These are phyloP conservation scores for Drosophila nasuta DNA, from an alignment of 1,140 invertebrate genomes.

Conservation along the genomic window DNA sequence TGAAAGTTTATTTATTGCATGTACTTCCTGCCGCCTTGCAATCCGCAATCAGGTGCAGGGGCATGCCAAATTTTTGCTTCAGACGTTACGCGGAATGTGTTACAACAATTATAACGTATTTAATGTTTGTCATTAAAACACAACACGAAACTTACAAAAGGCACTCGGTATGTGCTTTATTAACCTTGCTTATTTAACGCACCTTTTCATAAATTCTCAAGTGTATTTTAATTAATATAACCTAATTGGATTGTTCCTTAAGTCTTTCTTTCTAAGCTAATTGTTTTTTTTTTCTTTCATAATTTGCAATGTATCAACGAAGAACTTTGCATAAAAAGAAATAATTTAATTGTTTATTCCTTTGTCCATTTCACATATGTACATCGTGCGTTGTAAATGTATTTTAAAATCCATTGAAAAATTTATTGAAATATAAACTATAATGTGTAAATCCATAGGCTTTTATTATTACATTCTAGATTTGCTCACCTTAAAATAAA, in stretches of 20 bases:
- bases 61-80: conserved; percentile 70
- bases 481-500: conserved; percentile 1
- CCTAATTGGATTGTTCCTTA: conserved; percentile 55
- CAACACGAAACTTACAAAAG: conserved; percentile 17
- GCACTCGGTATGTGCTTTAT: conserved; percentile 22
- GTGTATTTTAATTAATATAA: conserved; percentile 52
- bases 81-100: conserved; percentile 52
- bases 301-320: conserved; percentile 22
- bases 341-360: conserved; percentile 41
- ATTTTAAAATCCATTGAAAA: conserved; percentile 61
- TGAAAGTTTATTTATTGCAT: conserved; percentile 39
- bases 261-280: conserved; percentile 34
- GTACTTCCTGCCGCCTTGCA: conserved; percentile 20
- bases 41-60: background rate
- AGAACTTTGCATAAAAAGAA: conserved; percentile 12
- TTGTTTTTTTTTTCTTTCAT: conserved; percentile 20
- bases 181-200: conserved; percentile 40
- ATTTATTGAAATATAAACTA: conserved; percentile 18
- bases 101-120: conserved; percentile 59
- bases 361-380: conserved; percentile 24
- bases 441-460: background rate
- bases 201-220: conserved; percentile 33
- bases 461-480: conserved; percentile 1
- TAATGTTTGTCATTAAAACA: conserved; percentile 43
- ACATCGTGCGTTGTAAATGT: conserved; percentile 66